A percentile compares a stretch with the other conserved stretches of the same genome.
Evolutionary conservation across 2,888 invertebrate genomes (phyloP).

Genomic region (Diarsia rubi): DNA sequence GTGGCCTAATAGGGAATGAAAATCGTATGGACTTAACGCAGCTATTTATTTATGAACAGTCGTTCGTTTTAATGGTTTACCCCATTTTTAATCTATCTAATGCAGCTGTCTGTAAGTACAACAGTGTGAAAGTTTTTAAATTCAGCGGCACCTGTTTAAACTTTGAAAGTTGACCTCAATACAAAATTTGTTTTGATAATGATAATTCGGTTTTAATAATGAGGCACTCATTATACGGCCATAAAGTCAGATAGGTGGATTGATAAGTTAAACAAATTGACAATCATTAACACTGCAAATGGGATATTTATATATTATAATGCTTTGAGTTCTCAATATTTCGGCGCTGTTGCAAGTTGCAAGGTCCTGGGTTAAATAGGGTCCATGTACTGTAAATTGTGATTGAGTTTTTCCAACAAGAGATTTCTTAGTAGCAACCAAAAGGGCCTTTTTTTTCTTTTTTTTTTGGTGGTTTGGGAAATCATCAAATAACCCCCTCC

Average conservation of each 20-base stretch:
- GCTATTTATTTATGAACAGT: background rate
- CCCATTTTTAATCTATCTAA: slow-evolving; percentile 17
- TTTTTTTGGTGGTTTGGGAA: no score
- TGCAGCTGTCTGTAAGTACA: slow-evolving; percentile 18
- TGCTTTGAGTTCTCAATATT: no score
- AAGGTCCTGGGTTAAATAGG: no score
- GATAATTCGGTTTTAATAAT: slow-evolving; percentile 13
- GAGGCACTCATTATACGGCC: background rate
- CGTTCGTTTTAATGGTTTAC: background rate
- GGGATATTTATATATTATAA: no score
- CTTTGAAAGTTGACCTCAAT: slow-evolving; percentile 8
- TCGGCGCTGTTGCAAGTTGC: no score
- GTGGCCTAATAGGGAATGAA: background rate
- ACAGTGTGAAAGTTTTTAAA: slow-evolving; percentile 12
- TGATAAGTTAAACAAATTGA: background rate
- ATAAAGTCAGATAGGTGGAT: background rate
- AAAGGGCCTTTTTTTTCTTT: no score
- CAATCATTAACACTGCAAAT: background rate
- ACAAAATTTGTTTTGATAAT: slow-evolving; percentile 1
- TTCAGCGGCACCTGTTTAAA: slow-evolving; percentile 30
- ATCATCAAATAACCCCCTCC: no score
- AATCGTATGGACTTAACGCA: background rate
- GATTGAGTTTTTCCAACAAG: no score
- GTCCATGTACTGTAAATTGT: no score
- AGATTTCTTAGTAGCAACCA: no score